Conservation (phyloP, 2,888 invertebrate species). For the Pachycephus smyrnensis region DNA sequence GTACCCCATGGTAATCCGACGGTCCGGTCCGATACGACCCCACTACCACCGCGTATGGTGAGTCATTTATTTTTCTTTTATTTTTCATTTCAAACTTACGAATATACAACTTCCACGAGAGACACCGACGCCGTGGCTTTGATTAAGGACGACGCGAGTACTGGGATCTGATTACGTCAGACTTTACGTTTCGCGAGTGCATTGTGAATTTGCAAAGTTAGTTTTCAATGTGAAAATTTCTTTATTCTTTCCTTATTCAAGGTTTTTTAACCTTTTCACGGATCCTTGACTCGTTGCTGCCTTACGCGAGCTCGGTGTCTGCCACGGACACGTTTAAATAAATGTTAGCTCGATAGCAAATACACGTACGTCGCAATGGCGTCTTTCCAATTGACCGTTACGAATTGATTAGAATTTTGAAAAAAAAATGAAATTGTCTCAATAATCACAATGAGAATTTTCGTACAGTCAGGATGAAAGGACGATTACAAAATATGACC, state of each 20-base stretch:
- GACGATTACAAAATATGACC: too few species aligned
- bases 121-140: neutral
- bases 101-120: neutral
- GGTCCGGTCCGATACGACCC: slow-evolving; percentile 57
- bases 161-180: too few species aligned
- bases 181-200: too few species aligned
- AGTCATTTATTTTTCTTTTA: slow-evolving; percentile 45
- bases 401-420: too few species aligned
- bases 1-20: slow-evolving; percentile 54
- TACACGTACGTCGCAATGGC: slow-evolving; percentile 43
- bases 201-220: too few species aligned
- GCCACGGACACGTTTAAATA: slow-evolving; percentile 40
- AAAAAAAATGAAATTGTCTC: too few species aligned
- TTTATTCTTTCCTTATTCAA: too few species aligned
- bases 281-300: slow-evolving; percentile 26
- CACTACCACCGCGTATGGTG: slow-evolving; percentile 65
- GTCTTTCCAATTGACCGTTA: neutral
- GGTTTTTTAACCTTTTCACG: too few species aligned
- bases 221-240: too few species aligned
- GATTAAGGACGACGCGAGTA: neutral
- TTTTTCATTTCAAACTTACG: neutral
- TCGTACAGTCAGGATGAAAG: too few species aligned
- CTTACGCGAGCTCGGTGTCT: slow-evolving; percentile 42
- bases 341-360: slow-evolving; percentile 46
- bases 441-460: too few species aligned